A percentile compares a stretch with the other conserved stretches of the same genome.
These are phyloP conservation scores for Acleris laterana DNA, from an alignment of 2,888 invertebrate species.

Conservation along the genomic window DNA sequence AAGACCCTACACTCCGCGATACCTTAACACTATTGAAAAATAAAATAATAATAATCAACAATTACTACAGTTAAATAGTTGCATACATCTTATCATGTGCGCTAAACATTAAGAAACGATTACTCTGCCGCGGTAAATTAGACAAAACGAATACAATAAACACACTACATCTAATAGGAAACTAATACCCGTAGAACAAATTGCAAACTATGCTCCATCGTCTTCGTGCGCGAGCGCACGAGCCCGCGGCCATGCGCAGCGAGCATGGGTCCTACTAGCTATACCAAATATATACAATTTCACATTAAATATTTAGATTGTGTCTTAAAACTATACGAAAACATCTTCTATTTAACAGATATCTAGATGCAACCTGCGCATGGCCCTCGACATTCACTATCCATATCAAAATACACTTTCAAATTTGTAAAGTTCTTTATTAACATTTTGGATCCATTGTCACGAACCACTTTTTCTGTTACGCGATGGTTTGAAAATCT, in stretches of 20 bases:
- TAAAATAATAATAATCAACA: conserved; percentile 84
- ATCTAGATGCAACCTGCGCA: conserved; percentile 52
- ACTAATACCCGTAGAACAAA: conserved; percentile 85
- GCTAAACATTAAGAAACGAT: conserved; percentile 69
- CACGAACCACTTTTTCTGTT: conserved; percentile 2
- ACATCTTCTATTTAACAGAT: conserved; percentile 36
- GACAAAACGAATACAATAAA: conserved; percentile 74
- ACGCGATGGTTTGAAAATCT: neutral
- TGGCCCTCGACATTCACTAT: conserved; percentile 44
- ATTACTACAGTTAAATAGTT: conserved; percentile 68
- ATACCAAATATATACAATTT: conserved; percentile 28
- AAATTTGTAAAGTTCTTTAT: conserved; percentile 29
- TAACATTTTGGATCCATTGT: conserved; percentile 29
- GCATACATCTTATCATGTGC: conserved; percentile 65
- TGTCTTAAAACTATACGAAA: conserved; percentile 34
- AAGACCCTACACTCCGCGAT: conserved; percentile 67
- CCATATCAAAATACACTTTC: conserved; percentile 29
- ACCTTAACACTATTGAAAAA: conserved; percentile 66
- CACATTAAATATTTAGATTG: conserved; percentile 34
- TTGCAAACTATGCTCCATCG: conserved; percentile 64
- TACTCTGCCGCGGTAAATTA: conserved; percentile 55
- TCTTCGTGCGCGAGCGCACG: neutral
- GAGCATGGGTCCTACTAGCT: conserved; percentile 21
- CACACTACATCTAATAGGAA: conserved; percentile 81
- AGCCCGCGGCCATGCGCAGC: conserved; percentile 17